phyloP scores from a whole-genome alignment of 2,888 invertebrate species.

The Adela reaumurella region DNA sequence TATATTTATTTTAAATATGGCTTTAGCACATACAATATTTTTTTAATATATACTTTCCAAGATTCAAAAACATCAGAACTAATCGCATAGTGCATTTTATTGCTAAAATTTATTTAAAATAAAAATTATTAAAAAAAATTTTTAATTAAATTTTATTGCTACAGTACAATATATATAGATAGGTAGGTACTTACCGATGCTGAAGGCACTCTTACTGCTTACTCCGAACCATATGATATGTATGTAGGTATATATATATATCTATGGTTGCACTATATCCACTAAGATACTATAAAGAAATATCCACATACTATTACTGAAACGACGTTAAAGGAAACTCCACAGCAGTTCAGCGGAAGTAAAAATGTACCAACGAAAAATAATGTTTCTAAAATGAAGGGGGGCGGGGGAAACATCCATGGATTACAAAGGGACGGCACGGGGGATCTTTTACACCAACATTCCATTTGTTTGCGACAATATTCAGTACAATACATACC shows the following conservation, averaged over 20 bases:
- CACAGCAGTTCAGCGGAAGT: neutral
- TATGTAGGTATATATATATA: neutral
- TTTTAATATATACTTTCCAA: too few species aligned
- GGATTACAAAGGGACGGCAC: conserved; percentile 23
- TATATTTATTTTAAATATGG: too few species aligned
- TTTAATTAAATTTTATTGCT: too few species aligned
- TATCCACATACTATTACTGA: neutral
- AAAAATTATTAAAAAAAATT: too few species aligned
- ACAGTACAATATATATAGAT: too few species aligned
- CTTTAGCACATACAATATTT: too few species aligned
- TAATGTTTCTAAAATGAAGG: conserved; percentile 43
- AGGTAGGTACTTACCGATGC: neutral
- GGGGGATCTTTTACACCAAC: conserved; percentile 59
- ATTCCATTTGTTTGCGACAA: conserved; percentile 60
- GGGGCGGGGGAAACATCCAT: conserved; percentile 61
- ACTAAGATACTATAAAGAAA: neutral
- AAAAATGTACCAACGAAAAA: conserved; percentile 19
- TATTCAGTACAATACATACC: conserved; percentile 18
- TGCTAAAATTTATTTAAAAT: too few species aligned
- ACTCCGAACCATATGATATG: neutral
- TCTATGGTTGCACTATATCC: neutral
- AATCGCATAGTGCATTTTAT: too few species aligned
- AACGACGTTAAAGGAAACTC: conserved; percentile 1
- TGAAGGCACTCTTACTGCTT: neutral
- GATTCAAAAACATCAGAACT: too few species aligned